Percentiles rank a stretch among this genome's conserved stretches.
Conservation (phyloP, 2,888 invertebrate genomes). For the Proisotoma minuta region DNA sequence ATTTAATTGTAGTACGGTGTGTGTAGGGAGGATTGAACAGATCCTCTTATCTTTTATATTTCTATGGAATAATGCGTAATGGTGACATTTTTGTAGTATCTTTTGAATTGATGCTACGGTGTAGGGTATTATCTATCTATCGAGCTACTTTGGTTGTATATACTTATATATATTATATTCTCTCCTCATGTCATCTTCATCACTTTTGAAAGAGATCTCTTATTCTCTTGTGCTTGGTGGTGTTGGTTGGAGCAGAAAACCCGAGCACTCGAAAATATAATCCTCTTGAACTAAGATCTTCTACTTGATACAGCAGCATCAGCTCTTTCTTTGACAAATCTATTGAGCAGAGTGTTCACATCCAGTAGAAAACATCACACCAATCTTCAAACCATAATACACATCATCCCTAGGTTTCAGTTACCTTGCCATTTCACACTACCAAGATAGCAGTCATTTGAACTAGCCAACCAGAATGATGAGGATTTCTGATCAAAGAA, state of each 20-base stretch:
- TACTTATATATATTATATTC: conserved; percentile 1
- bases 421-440: conserved; percentile 10
- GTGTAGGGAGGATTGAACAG: too few relatives aligned
- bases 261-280: conserved; percentile 6
- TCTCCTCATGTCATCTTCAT: conserved; percentile 16
- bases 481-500: too few relatives aligned
- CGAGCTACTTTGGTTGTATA: too few relatives aligned
- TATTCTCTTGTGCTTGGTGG: neutral
- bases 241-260: neutral
- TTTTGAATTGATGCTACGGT: too few relatives aligned
- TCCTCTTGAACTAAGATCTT: conserved; percentile 24
- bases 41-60: too few relatives aligned
- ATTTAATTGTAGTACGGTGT: too few relatives aligned
- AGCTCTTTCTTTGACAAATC: conserved; percentile 17
- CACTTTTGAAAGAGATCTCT: conserved; percentile 16
- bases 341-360: conserved; percentile 8
- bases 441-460: too few relatives aligned
- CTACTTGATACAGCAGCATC: neutral
- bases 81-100: too few relatives aligned
- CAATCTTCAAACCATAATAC: too few relatives aligned
- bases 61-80: too few relatives aligned
- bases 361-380: conserved; percentile 8
- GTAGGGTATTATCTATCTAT: too few relatives aligned
- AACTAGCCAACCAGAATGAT: too few relatives aligned
- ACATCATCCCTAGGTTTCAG: conserved; percentile 12